A percentile compares a stretch with the other conserved stretches of the same genome.
Conservation (phyloP, 2,113 vertebrate genomes). For the Hydropotes inermis region DNA sequence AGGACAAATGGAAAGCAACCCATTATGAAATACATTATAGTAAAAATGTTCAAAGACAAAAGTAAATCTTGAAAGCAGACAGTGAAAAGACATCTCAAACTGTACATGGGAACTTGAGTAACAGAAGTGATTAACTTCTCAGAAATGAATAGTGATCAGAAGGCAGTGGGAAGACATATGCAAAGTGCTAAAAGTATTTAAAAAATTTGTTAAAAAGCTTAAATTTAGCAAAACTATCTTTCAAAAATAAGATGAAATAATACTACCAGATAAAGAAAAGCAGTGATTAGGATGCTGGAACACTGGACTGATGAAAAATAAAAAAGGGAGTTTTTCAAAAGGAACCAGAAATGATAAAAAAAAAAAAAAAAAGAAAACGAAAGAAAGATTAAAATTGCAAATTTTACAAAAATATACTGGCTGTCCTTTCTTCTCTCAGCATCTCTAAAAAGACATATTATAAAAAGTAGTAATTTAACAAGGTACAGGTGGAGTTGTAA, state of each 20-base stretch:
- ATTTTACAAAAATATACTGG: background rate
- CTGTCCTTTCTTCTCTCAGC: background rate
- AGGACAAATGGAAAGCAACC: background rate
- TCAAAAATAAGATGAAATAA: background rate
- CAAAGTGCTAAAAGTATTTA: background rate
- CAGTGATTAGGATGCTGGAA: background rate
- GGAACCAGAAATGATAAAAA: background rate
- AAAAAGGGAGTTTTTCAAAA: background rate
- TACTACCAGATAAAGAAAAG: background rate
- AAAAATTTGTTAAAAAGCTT: background rate
- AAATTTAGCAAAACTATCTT: background rate
- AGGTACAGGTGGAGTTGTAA: background rate
- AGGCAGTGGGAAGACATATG: background rate
- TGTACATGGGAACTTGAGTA: background rate
- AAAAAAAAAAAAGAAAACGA: background rate
- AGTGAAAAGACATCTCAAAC: background rate
- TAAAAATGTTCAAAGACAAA: background rate
- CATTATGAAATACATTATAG: background rate
- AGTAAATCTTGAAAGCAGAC: background rate
- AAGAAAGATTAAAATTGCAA: background rate
- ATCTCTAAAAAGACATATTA: background rate
- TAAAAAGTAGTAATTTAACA: background rate
- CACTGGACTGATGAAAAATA: background rate
- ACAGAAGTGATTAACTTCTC: background rate
- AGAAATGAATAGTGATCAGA: background rate